Evolutionary conservation across 2,888 invertebrate species (phyloP).

Genomic region (Polymixis lichenea): DNA sequence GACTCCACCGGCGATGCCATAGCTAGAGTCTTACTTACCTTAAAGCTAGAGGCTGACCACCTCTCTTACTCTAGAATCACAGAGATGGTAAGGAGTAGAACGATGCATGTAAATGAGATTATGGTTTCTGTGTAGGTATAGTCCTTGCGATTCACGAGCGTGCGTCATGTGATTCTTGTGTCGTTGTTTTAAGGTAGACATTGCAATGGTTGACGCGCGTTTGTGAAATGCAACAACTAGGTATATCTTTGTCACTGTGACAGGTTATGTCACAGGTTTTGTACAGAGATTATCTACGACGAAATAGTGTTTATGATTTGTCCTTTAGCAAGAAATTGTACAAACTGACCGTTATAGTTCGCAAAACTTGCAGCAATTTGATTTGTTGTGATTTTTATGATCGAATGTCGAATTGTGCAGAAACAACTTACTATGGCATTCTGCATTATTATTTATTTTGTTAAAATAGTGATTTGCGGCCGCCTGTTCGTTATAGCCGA

Average conservation of each 20-base stretch:
- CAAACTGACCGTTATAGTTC: not conserved
- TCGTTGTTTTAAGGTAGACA: not conserved
- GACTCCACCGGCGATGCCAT: conserved; percentile 78
- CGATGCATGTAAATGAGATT: not conserved
- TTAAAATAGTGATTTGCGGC: not conserved
- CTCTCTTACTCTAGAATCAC: no score
- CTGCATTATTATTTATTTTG: conserved; percentile 9
- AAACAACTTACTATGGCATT: not conserved
- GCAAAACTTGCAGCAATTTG: not conserved
- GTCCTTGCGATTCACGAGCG: not conserved
- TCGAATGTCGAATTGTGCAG: not conserved
- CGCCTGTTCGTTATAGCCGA: not conserved
- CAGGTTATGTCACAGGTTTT: not conserved
- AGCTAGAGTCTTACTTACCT: no score
- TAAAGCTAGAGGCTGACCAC: no score
- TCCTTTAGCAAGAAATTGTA: not conserved
- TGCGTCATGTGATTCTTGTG: not conserved
- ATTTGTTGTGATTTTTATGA: not conserved
- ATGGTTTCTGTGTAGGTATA: not conserved
- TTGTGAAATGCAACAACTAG: not conserved
- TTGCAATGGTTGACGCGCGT: not conserved
- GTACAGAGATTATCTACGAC: conserved; percentile 10
- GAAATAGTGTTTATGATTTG: not conserved
- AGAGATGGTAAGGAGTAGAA: conserved; percentile 10
- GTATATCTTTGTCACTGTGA: not conserved